Evolutionary conservation across 64 coral and sea anemone species (phyloP).

Genomic region (Porites lutea): DNA sequence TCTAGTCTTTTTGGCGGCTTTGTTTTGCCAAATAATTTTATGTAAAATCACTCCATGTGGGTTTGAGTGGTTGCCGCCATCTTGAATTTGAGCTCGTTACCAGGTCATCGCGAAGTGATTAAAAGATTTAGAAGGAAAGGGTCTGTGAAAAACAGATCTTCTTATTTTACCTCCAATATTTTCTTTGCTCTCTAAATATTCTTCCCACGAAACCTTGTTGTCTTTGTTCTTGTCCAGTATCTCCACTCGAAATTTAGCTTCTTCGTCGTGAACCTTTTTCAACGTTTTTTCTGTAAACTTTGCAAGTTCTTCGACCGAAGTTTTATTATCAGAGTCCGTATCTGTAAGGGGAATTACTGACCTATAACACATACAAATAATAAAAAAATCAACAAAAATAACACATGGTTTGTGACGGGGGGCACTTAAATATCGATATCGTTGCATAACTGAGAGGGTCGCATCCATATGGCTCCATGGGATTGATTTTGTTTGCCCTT

Average conservation of each 20-base stretch:
- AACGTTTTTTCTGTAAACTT: background rate
- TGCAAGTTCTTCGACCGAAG: slow-evolving; percentile 22
- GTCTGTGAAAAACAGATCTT: too few species aligned
- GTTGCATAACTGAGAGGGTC: too few species aligned
- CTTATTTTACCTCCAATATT: slow-evolving; percentile 12
- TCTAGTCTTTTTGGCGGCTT: background rate
- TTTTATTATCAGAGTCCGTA: slow-evolving; percentile 21
- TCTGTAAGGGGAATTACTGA: slow-evolving; percentile 8
- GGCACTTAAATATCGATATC: too few species aligned
- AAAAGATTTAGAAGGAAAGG: too few species aligned
- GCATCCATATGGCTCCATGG: too few species aligned
- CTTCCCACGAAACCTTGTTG: slow-evolving; percentile 9
- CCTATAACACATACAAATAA: background rate
- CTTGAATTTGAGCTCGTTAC: too few species aligned
- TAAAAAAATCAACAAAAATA: background rate
- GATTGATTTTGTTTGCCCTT: too few species aligned
- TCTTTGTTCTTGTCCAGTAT: slow-evolving; percentile 44
- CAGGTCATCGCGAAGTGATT: too few species aligned
- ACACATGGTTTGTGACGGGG: background rate
- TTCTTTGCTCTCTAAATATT: slow-evolving; percentile 16
- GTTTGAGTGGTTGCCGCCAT: too few species aligned
- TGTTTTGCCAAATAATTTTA: background rate
- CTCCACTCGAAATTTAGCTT: background rate
- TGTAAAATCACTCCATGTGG: background rate
- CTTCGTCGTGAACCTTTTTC: background rate